Conservation (phyloP, 2,113 vertebrate genomes). For the Aspiorhynchus laticeps region DNA sequence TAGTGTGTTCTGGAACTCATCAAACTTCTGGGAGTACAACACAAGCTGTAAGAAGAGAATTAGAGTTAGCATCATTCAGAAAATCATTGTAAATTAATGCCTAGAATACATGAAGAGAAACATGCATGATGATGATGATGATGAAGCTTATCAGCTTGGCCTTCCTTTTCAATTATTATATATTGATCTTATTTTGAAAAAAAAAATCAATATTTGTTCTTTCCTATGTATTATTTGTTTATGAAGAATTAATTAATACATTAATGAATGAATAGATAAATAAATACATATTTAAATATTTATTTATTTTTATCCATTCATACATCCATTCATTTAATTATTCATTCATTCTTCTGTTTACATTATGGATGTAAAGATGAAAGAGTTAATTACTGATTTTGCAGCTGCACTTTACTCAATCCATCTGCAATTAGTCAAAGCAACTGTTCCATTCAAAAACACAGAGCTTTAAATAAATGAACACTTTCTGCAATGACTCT, state of each 20-base stretch:
- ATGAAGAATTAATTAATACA: background rate
- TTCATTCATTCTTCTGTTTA: background rate
- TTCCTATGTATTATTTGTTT: background rate
- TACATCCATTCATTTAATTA: background rate
- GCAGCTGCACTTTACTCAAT: background rate
- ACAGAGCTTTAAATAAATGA: background rate
- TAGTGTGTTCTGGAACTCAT: conserved; percentile 93
- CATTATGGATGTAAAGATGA: background rate
- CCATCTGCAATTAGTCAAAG: background rate
- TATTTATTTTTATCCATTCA: background rate
- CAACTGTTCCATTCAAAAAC: conserved; percentile 1
- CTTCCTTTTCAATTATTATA: background rate
- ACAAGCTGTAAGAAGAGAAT: conserved; percentile 78
- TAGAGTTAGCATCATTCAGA: conserved; percentile 1
- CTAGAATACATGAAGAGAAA: background rate
- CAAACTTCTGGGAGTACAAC: conserved; percentile 94
- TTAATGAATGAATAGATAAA: background rate
- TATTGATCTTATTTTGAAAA: background rate
- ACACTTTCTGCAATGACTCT: background rate
- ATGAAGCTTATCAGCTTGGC: background rate
- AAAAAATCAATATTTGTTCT: background rate
- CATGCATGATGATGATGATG: background rate
- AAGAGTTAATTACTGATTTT: background rate
- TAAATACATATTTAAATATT: background rate
- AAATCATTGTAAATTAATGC: background rate